These are phyloP conservation scores for Parauchenoglanis ngamensis DNA, from an alignment of 2,797 vertebrate species.

Conservation along the genomic window DNA sequence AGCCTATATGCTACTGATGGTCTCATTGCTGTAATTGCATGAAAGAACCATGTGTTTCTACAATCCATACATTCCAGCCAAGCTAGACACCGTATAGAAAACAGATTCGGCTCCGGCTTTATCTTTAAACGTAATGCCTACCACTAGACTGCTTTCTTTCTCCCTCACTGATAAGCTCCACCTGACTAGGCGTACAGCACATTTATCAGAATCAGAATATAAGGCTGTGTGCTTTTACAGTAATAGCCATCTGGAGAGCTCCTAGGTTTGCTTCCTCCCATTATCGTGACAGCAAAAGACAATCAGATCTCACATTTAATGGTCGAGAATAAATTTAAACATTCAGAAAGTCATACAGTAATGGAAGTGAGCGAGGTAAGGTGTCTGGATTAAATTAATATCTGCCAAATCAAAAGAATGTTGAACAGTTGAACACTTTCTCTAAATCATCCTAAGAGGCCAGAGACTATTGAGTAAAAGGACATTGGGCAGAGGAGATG, in stretches of 20 bases:
- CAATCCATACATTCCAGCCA: neutral
- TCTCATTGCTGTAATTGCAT: neutral
- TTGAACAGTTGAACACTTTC: neutral
- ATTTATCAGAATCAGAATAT: neutral
- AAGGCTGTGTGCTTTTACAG: neutral
- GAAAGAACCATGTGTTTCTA: neutral
- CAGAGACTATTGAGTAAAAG: neutral
- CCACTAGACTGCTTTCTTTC: neutral
- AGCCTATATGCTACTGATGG: conserved; percentile 4
- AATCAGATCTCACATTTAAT: neutral
- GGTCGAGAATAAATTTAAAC: neutral
- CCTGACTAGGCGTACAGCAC: neutral
- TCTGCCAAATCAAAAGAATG: neutral
- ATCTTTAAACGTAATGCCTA: neutral
- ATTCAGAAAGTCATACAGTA: neutral
- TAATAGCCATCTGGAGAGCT: neutral
- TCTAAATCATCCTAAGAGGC: neutral
- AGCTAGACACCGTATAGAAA: neutral
- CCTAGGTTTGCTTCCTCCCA: neutral
- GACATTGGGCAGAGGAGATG: neutral
- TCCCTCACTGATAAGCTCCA: conserved; percentile 8
- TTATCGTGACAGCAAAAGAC: conserved; percentile 13
- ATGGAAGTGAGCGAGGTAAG: neutral
- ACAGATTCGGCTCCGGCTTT: neutral
- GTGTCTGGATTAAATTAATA: neutral